A percentile compares a stretch with the other conserved stretches of the same genome.
phyloP scores from a whole-genome alignment of 1,140 invertebrate genomes.

The Telenomus remus region DNA sequence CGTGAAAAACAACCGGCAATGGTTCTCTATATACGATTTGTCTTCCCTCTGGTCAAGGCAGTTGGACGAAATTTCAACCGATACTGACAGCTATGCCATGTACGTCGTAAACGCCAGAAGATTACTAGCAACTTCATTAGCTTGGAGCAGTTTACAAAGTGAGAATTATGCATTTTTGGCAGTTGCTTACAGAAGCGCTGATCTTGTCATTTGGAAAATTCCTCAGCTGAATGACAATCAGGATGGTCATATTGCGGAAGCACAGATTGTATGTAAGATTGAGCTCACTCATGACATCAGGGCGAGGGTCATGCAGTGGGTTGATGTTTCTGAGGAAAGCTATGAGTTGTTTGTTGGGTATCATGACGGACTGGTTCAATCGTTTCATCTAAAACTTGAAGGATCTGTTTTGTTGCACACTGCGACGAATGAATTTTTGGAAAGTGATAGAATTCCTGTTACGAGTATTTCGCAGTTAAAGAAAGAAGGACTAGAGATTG shows the following conservation, averaged over 20 bases:
- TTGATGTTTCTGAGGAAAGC: slow-evolving; percentile 36
- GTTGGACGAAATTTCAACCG: slow-evolving; percentile 40
- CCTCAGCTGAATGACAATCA: slow-evolving; percentile 44
- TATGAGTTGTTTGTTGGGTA: slow-evolving; percentile 65
- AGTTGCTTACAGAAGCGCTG: slow-evolving; percentile 63
- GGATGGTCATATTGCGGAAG: slow-evolving; percentile 25
- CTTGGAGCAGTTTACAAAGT: slow-evolving; percentile 65
- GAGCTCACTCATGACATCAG: slow-evolving; percentile 43
- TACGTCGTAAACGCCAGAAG: slow-evolving; percentile 33
- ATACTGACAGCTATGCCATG: slow-evolving; percentile 7
- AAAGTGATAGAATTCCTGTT: slow-evolving; percentile 61
- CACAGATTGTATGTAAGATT: slow-evolving; percentile 48
- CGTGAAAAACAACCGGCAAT: slow-evolving; percentile 61
- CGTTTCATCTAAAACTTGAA: slow-evolving; percentile 34
- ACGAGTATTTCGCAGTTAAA: slow-evolving; percentile 53
- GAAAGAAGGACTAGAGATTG: slow-evolving; percentile 35
- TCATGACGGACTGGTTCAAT: slow-evolving; percentile 63
- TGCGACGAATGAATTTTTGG: slow-evolving; percentile 46
- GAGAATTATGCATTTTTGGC: slow-evolving; percentile 64
- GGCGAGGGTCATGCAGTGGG: slow-evolving; percentile 64
- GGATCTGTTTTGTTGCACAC: slow-evolving; percentile 23
- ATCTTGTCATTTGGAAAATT: slow-evolving; percentile 68
- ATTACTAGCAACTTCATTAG: slow-evolving; percentile 62
- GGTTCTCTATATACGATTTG: slow-evolving; percentile 66
- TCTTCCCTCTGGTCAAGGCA: slow-evolving; percentile 46